These are phyloP conservation scores for Melanotaenia nigrans DNA, from an alignment of 2,797 vertebrate genomes.

Conservation along the genomic window DNA sequence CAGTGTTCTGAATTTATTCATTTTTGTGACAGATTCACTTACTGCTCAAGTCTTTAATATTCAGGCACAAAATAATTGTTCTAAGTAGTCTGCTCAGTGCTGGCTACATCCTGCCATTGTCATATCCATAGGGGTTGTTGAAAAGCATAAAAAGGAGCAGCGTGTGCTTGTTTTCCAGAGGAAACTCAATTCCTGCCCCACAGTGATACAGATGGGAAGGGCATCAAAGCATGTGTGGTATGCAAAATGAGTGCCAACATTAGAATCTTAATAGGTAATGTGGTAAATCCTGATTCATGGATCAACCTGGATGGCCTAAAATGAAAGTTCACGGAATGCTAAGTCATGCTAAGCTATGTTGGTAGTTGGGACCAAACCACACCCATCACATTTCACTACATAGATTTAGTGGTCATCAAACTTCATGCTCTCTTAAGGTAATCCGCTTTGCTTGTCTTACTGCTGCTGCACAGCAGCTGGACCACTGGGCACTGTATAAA, in stretches of 20 bases:
- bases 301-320: slow-evolving; percentile 10
- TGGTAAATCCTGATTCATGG: slow-evolving; percentile 41
- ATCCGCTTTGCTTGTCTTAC: slow-evolving; percentile 11
- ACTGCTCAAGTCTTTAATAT: slow-evolving; percentile 26
- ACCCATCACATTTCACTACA: slow-evolving; percentile 7
- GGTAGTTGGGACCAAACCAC: slow-evolving; percentile 14
- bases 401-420: slow-evolving; percentile 20
- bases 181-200: slow-evolving; percentile 67
- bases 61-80: slow-evolving; percentile 17
- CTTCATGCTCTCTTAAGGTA: slow-evolving; percentile 3
- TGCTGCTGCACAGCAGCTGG: slow-evolving; percentile 10
- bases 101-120: slow-evolving; percentile 24
- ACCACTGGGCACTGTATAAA: slow-evolving; percentile 5
- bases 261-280: slow-evolving; percentile 36
- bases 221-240: slow-evolving; percentile 56
- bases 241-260: slow-evolving; percentile 44
- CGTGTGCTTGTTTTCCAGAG: slow-evolving; percentile 60
- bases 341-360: slow-evolving; percentile 15
- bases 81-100: slow-evolving; percentile 14
- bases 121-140: slow-evolving; percentile 57
- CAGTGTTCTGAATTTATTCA: slow-evolving; percentile 8
- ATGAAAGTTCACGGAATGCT: slow-evolving; percentile 6
- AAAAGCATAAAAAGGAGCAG: slow-evolving; percentile 66
- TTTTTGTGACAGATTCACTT: slow-evolving; percentile 12
- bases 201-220: slow-evolving; percentile 57